Percentiles rank a stretch among this genome's conserved stretches.
Conservation (phyloP, 1,140 invertebrate genomes). For the Charaxes varanes region DNA sequence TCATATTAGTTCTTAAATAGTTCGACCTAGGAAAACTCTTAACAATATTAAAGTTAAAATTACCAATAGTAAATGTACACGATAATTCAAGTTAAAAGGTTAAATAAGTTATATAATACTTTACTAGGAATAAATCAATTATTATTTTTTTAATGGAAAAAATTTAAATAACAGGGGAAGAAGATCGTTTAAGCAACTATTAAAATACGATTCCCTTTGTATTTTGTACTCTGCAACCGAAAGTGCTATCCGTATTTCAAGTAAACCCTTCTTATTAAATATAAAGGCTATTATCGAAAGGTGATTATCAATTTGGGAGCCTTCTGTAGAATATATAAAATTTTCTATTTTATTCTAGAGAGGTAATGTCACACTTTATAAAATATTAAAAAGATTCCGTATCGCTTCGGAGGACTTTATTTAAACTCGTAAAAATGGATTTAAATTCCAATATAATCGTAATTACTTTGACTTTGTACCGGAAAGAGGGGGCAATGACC, state of each 20-base stretch:
- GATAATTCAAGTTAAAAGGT: slow-evolving; percentile 20
- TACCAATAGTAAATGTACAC: slow-evolving; percentile 18
- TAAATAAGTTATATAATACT: slow-evolving; percentile 19
- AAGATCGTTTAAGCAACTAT: slow-evolving; percentile 14
- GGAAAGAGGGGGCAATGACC: slow-evolving; percentile 40
- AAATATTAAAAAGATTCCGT: slow-evolving; percentile 56
- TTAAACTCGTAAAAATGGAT: slow-evolving; percentile 49
- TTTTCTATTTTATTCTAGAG: slow-evolving; percentile 61
- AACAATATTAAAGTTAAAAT: slow-evolving; percentile 21
- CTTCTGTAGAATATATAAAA: slow-evolving; percentile 54
- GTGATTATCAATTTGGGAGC: slow-evolving; percentile 31
- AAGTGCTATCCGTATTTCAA: slow-evolving; percentile 19
- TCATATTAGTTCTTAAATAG: slow-evolving; percentile 19
- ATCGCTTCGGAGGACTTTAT: slow-evolving; percentile 44
- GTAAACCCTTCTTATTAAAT: slow-evolving; percentile 12
- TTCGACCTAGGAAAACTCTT: slow-evolving; percentile 23
- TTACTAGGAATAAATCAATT: slow-evolving; percentile 19
- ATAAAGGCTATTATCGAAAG: slow-evolving; percentile 23
- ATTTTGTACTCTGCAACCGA: slow-evolving; percentile 20
- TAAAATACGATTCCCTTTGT: slow-evolving; percentile 16
- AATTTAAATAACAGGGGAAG: slow-evolving; percentile 16
- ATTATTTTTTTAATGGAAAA: slow-evolving; percentile 12
- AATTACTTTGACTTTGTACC: slow-evolving; percentile 62
- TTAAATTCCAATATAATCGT: slow-evolving; percentile 50
- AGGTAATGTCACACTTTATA: slow-evolving; percentile 60